Conservation (phyloP, 2,888 invertebrate species). For the Eumacrocentrus americanus region DNA sequence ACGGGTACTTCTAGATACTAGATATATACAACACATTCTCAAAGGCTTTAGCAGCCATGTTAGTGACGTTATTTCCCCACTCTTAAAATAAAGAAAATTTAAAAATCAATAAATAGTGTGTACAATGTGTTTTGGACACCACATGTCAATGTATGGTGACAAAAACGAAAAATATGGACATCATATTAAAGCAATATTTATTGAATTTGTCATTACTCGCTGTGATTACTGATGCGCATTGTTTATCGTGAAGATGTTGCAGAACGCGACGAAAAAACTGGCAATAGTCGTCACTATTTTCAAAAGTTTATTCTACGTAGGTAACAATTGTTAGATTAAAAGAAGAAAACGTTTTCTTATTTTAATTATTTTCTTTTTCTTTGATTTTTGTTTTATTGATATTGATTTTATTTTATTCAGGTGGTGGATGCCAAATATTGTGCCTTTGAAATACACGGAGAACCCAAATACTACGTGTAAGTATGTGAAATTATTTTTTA, state of each 20-base stretch:
- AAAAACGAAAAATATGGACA: neutral
- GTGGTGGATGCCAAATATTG: slow-evolving; percentile 61
- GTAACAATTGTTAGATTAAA: slow-evolving; percentile 35
- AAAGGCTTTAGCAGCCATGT: neutral
- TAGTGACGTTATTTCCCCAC: neutral
- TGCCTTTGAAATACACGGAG: slow-evolving; percentile 61
- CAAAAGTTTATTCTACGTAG: slow-evolving; percentile 57
- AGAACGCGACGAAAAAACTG: slow-evolving; percentile 52
- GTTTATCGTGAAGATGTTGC: slow-evolving; percentile 44
- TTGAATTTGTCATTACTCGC: neutral
- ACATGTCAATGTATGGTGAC: neutral
- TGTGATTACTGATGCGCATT: neutral
- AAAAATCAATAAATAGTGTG: neutral
- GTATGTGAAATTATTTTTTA: slow-evolving; percentile 38
- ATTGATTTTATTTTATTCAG: neutral
- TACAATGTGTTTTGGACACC: neutral
- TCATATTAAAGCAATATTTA: neutral
- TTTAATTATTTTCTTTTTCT: slow-evolving; percentile 6
- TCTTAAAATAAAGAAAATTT: neutral
- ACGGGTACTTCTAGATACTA: neutral
- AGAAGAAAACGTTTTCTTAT: neutral
- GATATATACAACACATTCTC: neutral
- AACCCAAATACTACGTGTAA: slow-evolving; percentile 61
- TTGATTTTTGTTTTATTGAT: slow-evolving; percentile 38
- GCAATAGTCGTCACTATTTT: slow-evolving; percentile 57